phyloP scores from a whole-genome alignment of 2,888 invertebrate genomes.

The Microplitis manilae region DNA sequence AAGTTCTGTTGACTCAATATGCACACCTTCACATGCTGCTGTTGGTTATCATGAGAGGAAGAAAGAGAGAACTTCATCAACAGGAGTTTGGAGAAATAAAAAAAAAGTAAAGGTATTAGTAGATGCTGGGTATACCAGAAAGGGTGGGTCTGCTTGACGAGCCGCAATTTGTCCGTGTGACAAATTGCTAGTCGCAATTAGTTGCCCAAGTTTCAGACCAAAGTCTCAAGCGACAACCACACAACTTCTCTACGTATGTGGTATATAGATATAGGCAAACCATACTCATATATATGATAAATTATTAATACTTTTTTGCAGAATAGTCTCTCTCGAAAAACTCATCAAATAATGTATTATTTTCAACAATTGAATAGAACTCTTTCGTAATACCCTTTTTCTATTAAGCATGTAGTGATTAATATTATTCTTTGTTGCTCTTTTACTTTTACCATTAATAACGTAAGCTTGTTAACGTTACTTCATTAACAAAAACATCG shows the following conservation, averaged over 20 bases:
- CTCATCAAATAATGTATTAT: conserved; percentile 12
- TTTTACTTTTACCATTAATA: not conserved
- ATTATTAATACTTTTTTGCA: not conserved
- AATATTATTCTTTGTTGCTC: no score
- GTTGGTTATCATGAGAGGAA: conserved; percentile 10
- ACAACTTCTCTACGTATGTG: conserved; percentile 12
- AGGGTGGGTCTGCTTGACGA: conserved; percentile 58
- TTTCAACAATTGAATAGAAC: not conserved
- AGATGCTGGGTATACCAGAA: conserved; percentile 18
- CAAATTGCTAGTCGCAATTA: conserved; percentile 68
- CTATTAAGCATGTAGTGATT: no score
- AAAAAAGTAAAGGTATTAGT: conserved; percentile 29
- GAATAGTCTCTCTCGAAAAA: conserved; percentile 9
- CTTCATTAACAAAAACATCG: conserved; percentile 28
- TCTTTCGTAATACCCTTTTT: no score
- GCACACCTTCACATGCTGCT: conserved; percentile 12
- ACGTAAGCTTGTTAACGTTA: not conserved
- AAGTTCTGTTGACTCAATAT: conserved; percentile 30
- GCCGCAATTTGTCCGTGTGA: conserved; percentile 67
- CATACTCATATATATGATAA: not conserved
- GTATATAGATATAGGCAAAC: conserved; percentile 3
- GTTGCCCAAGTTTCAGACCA: conserved; percentile 65
- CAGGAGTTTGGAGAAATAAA: conserved; percentile 18
- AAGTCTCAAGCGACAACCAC: conserved; percentile 49
- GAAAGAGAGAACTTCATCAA: not conserved